Percentiles rank a stretch among this genome's conserved stretches.
These are phyloP conservation scores for Ceratoteleas bidentatus DNA, from an alignment of 1,140 invertebrate species.

Conservation along the genomic window DNA sequence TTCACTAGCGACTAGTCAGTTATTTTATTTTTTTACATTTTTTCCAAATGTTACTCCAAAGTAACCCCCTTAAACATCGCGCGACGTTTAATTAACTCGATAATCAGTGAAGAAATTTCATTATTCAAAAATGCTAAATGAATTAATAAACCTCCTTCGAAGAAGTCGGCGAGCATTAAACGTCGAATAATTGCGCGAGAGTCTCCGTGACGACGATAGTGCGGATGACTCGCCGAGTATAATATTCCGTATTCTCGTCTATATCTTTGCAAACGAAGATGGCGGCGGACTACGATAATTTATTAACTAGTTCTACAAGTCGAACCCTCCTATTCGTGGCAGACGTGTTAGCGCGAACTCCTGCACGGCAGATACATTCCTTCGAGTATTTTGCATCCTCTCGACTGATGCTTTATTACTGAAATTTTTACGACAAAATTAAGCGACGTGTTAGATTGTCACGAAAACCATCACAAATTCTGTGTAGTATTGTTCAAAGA, in stretches of 20 bases:
- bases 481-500: no score
- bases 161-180: slow-evolving; percentile 32
- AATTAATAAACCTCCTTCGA: slow-evolving; percentile 26
- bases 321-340: slow-evolving; percentile 69
- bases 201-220: slow-evolving; percentile 21
- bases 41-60: no score
- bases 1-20: no score
- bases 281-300: slow-evolving; percentile 77
- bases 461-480: no score
- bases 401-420: not conserved
- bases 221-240: slow-evolving; percentile 33
- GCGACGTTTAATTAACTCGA: slow-evolving; percentile 24
- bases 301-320: slow-evolving; percentile 79
- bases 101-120: slow-evolving; percentile 27
- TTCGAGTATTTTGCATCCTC: slow-evolving; percentile 59
- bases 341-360: slow-evolving; percentile 62
- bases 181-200: slow-evolving; percentile 47
- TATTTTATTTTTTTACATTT: no score
- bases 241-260: slow-evolving; percentile 73
- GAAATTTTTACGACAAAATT: no score
- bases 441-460: no score
- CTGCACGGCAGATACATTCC: slow-evolving; percentile 43
- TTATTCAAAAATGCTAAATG: slow-evolving; percentile 24
- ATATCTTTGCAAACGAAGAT: slow-evolving; percentile 70
- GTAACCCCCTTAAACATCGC: no score